Evolutionary conservation across 2,797 vertebrate genomes (phyloP), one percentile per base, ranked within the genome.

Genomic region (Anguilla anguilla): DNA sequence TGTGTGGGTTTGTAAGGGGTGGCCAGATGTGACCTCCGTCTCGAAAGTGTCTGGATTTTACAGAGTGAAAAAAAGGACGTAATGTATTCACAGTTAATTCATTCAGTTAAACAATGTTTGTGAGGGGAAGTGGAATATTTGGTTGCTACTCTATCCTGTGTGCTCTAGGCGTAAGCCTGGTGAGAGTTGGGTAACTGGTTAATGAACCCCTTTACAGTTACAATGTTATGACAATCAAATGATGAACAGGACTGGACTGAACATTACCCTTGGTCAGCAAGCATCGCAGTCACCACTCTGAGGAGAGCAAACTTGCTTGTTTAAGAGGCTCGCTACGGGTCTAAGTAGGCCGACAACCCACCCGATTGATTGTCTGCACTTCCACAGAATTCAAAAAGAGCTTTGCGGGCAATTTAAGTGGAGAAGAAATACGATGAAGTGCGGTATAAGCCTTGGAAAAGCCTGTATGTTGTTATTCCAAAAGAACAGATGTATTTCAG

Each of bases 101-200:
- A 22, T 43, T 39, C 55, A 43, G 86, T 49, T 59, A 82, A 87
- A 39, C 57, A 39, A 22, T 61, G 28, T 43, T 17, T 55, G 11
- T 3, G 49, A 22, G 49, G 49, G 85, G 86, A 88, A 86, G 72
- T 88, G 82, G 89, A 74, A 85, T 90, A 84, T 15, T 10, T 49
- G 19, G 51, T 35, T 49, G 35, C 17, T 67, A 10, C 22, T 5
- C 28, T 10, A 39, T 77, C 43, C 13, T 39, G 72, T 15, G 35
- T 7, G 67, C 7, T 72, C 67, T 28, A n/a, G n/a, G 67, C 6
- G 9, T 43, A 39, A 15, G 72, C 31, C 72, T 77, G 35, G 55
- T 19, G 15, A 77, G 43, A 77, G 72, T 77, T 35, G 13, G 17
- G 11, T 15, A 43, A 43, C 39, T 17, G 35, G 31, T 77, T 77